Conservation (phyloP, 2,797 vertebrate species). For the Acanthurus tractus region DNA sequence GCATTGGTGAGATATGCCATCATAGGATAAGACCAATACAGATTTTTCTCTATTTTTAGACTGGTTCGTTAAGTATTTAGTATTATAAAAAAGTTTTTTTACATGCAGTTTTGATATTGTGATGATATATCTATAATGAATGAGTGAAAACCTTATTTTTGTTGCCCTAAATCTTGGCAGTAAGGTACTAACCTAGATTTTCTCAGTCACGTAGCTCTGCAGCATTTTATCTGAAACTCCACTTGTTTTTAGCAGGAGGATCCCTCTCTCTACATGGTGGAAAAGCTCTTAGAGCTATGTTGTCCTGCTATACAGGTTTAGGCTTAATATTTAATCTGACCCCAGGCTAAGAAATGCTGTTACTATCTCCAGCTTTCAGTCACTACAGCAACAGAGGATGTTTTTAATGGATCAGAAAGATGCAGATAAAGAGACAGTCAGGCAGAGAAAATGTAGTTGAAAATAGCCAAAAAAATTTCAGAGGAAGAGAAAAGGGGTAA, state of each 20-base stretch:
- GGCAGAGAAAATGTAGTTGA: background rate
- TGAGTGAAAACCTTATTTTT: background rate
- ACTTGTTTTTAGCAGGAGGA: slow-evolving; percentile 18
- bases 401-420: slow-evolving; percentile 29
- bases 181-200: slow-evolving; percentile 19
- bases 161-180: background rate
- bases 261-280: slow-evolving; percentile 1
- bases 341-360: slow-evolving; percentile 35
- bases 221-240: slow-evolving; percentile 26
- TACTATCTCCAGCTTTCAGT: slow-evolving; percentile 40
- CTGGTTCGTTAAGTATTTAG: background rate
- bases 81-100: background rate
- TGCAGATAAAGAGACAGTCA: slow-evolving; percentile 17
- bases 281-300: slow-evolving; percentile 21
- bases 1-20: slow-evolving; percentile 11
- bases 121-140: background rate
- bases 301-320: slow-evolving; percentile 16
- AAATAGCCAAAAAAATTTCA: slow-evolving; percentile 20
- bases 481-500: slow-evolving; percentile 34
- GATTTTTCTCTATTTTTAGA: background rate
- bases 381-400: slow-evolving; percentile 27
- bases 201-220: slow-evolving; percentile 23
- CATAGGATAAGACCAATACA: slow-evolving; percentile 4
- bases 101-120: background rate
- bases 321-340: slow-evolving; percentile 51